Base-by-base conservation (phyloP, 2,113 vertebrate species). In the Anolis carolinensis region DNA sequence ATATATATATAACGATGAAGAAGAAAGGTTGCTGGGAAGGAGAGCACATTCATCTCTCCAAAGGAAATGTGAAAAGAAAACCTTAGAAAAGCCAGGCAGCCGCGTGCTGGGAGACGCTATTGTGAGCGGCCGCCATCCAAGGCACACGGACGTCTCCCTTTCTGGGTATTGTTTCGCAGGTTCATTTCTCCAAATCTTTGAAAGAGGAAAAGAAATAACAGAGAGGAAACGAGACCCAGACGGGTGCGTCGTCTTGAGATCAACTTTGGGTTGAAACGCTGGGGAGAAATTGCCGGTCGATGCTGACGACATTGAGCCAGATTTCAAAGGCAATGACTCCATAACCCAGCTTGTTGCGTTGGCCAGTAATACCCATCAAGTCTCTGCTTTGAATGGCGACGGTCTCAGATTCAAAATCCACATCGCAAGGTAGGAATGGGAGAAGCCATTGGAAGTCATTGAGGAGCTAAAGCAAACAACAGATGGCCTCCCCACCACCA, bases 141-240 rank as follows among this genome's bases (percentile, higher is more conserved):
- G 78, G 30, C 0, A 5, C 0, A 0, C 68, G 4, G 83, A 4
- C 76, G 23, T 5, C 52, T 44, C 55, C n/a, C n/a, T n/a, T n/a
- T n/a, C n/a, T n/a, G n/a, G n/a, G n/a, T n/a, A n/a, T n/a, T n/a
- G n/a, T n/a, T n/a, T n/a, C n/a, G n/a, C n/a, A n/a, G n/a, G n/a
- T n/a, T 30, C 48, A 84, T 67, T 77, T 79, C 72, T 10, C 7
- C 0, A 0, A 52, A 75, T 67, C 75, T 25, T 90, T 87, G 90
- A 89, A 88, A 88, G 74, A 59, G 67, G 73, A n/a, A 84, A 76
- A 52, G 67, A 55, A 23, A 76, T 83, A 52, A 2, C 50, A 52
- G 50, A 52, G 11, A 52, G 50, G 50, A 11, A 11, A 52, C 50
- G 3, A 52, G 50, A 55, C 52, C 10, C 2, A 55, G 16, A 55